phyloP scores from a whole-genome alignment of 2,113 vertebrate species.

The Perca schrenkii region DNA sequence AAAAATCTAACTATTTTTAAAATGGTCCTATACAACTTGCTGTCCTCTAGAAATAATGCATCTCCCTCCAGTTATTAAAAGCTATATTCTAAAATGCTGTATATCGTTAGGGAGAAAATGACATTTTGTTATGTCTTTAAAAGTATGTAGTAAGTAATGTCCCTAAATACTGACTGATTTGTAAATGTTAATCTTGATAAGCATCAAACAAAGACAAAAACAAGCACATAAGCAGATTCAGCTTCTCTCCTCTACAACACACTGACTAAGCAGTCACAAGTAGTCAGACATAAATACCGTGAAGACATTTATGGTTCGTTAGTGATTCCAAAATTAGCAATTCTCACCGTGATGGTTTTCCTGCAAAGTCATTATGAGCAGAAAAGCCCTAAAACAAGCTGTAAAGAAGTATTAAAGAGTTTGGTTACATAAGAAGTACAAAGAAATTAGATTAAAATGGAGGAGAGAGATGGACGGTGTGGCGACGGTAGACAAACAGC shows the following conservation, averaged over 20 bases:
- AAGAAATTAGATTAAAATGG: neutral
- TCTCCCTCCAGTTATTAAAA: neutral
- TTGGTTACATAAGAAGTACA: slow-evolving; percentile 1
- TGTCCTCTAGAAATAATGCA: neutral
- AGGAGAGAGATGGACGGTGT: neutral
- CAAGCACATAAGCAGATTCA: slow-evolving; percentile 15
- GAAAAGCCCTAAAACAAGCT: slow-evolving; percentile 71
- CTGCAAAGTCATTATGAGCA: slow-evolving; percentile 62
- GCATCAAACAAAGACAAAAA: slow-evolving; percentile 9
- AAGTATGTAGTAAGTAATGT: neutral
- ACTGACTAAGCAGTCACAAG: slow-evolving; percentile 40
- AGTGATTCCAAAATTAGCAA: slow-evolving; percentile 51
- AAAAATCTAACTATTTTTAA: neutral
- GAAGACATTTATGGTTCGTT: slow-evolving; percentile 41
- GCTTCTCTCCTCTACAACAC: slow-evolving; percentile 21
- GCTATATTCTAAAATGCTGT: neutral
- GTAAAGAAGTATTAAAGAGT: slow-evolving; percentile 45
- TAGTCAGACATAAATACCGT: slow-evolving; percentile 40
- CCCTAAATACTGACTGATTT: neutral
- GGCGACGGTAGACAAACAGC: slow-evolving; percentile 20
- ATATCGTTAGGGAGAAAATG: neutral
- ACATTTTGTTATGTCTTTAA: neutral
- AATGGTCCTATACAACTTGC: neutral
- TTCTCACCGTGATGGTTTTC: slow-evolving; percentile 70
- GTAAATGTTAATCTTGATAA: neutral